A percentile compares a stretch with the other conserved stretches of the same genome.
Evolutionary conservation across 2,797 vertebrate species (phyloP).

Genomic region (Sarcophilus harrisii): DNA sequence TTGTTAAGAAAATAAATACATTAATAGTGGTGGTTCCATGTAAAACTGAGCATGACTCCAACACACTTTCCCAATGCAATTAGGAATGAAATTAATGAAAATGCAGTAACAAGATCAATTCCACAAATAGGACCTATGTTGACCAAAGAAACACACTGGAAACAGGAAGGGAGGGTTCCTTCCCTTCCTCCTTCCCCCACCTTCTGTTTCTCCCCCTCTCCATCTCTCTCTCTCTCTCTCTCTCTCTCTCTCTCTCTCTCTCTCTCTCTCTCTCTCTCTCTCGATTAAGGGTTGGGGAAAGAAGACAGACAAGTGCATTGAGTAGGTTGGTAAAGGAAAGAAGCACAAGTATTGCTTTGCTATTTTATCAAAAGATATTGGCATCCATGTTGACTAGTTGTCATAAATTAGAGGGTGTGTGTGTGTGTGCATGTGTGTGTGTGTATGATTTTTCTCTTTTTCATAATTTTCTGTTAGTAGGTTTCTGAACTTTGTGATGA

Average conservation of each 20-base stretch:
- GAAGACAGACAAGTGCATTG: conserved; percentile 48
- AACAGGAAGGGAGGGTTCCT: conserved; percentile 52
- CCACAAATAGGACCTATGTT: conserved; percentile 67
- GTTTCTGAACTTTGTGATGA: conserved; percentile 30
- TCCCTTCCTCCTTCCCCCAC: neutral
- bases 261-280: neutral
- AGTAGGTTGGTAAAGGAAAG: conserved; percentile 57
- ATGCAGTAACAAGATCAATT: conserved; percentile 73
- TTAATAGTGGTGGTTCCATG: conserved; percentile 9
- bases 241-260: rapidly evolving
- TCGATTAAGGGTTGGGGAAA: neutral
- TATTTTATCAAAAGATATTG: conserved; percentile 51
- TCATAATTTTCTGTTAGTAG: conserved; percentile 42
- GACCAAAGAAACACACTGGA: conserved; percentile 55
- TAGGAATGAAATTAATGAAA: conserved; percentile 77
- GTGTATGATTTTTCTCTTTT: neutral
- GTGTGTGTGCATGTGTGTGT: neutral
- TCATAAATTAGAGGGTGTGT: neutral
- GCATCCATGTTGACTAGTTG: neutral
- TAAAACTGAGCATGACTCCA: conserved; percentile 38
- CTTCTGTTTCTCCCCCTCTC: neutral
- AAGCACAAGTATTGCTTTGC: conserved; percentile 75
- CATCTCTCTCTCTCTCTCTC: neutral
- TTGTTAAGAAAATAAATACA: conserved; percentile 36
- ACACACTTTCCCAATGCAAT: conserved; percentile 50